Conservation (phyloP, 2,797 vertebrate species). For the Chaunax sp. region DNA sequence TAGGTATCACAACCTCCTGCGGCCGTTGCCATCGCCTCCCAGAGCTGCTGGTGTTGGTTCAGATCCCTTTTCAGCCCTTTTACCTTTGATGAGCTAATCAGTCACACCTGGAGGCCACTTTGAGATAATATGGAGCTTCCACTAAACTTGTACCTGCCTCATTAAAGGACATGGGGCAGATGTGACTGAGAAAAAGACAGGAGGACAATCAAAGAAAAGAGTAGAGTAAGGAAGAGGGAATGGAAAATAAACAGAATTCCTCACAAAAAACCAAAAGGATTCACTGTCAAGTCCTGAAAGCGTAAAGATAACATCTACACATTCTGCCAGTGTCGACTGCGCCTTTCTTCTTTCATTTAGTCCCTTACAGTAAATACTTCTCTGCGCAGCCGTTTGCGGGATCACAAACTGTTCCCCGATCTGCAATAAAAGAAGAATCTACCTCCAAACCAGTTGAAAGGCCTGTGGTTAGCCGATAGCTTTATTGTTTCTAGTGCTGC, state of each 20-base stretch:
- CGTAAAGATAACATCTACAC: slow-evolving; percentile 23
- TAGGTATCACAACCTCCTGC: too few relatives aligned
- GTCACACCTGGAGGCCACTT: slow-evolving; percentile 17
- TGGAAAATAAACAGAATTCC: background rate
- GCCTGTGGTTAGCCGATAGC: slow-evolving; percentile 57
- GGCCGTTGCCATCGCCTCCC: too few relatives aligned
- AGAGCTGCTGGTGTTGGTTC: background rate
- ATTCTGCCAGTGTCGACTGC: slow-evolving; percentile 7
- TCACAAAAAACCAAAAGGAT: background rate
- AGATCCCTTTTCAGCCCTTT: background rate
- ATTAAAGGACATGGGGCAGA: slow-evolving; percentile 16
- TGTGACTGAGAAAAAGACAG: slow-evolving; percentile 11
- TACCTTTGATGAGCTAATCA: slow-evolving; percentile 29
- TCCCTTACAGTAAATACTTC: slow-evolving; percentile 49
- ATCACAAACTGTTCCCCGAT: slow-evolving; percentile 55
- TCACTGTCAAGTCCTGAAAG: background rate
- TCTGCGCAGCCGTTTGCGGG: slow-evolving; percentile 44
- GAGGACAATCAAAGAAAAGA: slow-evolving; percentile 1
- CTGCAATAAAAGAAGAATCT: slow-evolving; percentile 55
- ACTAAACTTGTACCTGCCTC: too few relatives aligned
- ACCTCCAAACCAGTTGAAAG: slow-evolving; percentile 70
- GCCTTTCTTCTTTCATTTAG: slow-evolving; percentile 41
- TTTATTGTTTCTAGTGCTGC: slow-evolving; percentile 39
- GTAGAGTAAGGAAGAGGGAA: background rate
- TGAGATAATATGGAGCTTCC: slow-evolving; percentile 16